Evolutionary conservation across 2,113 vertebrate species (phyloP).

Genomic region (Myanophis thanlyinensis): DNA sequence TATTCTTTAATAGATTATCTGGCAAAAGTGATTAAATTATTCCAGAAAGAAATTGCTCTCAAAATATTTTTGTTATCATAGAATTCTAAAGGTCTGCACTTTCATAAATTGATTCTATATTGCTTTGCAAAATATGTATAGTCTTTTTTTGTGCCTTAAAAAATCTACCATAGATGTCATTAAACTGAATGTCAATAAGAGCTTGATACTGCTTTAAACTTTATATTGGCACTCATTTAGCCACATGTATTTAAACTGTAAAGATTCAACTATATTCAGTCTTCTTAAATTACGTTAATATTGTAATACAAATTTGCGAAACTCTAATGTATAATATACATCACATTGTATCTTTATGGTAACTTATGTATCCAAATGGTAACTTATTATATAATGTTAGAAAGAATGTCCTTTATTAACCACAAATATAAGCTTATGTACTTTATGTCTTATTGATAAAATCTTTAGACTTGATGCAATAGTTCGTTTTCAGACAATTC

Average conservation of each 20-base stretch:
- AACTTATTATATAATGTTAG: background rate
- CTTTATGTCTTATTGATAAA: background rate
- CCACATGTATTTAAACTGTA: background rate
- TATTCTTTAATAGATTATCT: constrained; percentile 17
- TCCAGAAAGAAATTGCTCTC: background rate
- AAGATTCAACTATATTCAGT: constrained; percentile 16
- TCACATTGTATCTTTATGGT: background rate
- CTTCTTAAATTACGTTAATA: background rate
- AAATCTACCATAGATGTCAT: background rate
- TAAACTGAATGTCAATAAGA: background rate
- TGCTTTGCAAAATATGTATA: background rate
- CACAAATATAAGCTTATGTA: background rate
- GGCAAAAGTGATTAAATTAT: constrained; percentile 20
- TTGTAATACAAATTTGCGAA: constrained; percentile 16
- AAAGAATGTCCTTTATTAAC: constrained; percentile 6
- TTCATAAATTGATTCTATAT: background rate
- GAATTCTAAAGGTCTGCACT: background rate
- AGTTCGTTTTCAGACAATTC: background rate
- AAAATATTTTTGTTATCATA: background rate
- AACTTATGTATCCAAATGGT: background rate
- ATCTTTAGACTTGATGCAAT: background rate
- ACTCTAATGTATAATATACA: background rate
- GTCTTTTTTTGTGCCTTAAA: constrained; percentile 49
- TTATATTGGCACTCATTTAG: constrained; percentile 35
- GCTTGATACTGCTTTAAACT: constrained; percentile 1